phyloP scores from a whole-genome alignment of 1,140 invertebrate species.

The Lepidurus arcticus region DNA sequence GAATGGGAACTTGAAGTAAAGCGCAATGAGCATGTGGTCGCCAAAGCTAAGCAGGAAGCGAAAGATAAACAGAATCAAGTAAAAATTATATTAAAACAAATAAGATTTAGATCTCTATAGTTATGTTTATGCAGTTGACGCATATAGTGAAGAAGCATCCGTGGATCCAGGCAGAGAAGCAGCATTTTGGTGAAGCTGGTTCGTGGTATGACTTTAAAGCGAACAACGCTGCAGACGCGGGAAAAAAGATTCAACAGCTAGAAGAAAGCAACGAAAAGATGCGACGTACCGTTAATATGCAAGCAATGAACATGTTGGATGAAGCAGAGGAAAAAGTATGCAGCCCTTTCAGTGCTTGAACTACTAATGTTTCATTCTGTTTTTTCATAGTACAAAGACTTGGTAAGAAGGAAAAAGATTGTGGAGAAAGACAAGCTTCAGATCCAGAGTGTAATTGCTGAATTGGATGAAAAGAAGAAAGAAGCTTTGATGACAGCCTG shows the following conservation, averaged over 20 bases:
- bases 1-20: slow-evolving; percentile 68
- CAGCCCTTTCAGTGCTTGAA: slow-evolving; percentile 20
- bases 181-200: slow-evolving; percentile 67
- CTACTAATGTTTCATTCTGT: slow-evolving; percentile 27
- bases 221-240: slow-evolving; percentile 47
- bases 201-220: slow-evolving; percentile 53
- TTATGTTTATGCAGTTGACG: neutral
- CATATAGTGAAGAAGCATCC: slow-evolving; percentile 54
- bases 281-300: slow-evolving; percentile 70
- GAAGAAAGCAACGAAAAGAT: slow-evolving; percentile 64
- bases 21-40: slow-evolving; percentile 62
- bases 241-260: slow-evolving; percentile 56
- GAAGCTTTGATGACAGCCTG: slow-evolving; percentile 53
- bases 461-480: slow-evolving; percentile 85
- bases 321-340: slow-evolving; percentile 75
- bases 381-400: slow-evolving; percentile 60
- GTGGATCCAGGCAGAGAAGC: slow-evolving; percentile 74
- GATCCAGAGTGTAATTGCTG: slow-evolving; percentile 72
- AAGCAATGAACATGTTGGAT: slow-evolving; percentile 76
- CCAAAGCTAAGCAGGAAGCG: slow-evolving; percentile 46
- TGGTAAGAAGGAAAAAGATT: slow-evolving; percentile 71
- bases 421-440: slow-evolving; percentile 81
- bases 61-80: slow-evolving; percentile 49
- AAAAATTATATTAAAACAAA: slow-evolving; percentile 36
- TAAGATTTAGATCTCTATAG: too few species aligned